These are phyloP conservation scores for Nomia melanderi DNA, from an alignment of 1,140 invertebrate genomes.

Conservation along the genomic window DNA sequence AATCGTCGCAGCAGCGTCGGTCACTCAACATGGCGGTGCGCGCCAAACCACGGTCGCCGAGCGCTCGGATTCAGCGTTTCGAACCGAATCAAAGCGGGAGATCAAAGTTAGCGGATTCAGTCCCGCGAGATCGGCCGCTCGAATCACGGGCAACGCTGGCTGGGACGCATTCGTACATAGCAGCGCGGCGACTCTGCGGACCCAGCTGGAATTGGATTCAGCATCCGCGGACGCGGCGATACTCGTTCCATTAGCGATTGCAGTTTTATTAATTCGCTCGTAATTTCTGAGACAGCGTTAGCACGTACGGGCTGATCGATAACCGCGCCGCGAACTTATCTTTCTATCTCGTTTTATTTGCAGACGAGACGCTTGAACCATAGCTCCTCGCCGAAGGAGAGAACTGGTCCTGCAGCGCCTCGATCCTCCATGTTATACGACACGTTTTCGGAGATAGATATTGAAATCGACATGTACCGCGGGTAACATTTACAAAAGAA, in stretches of 20 bases:
- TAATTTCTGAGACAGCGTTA: neutral
- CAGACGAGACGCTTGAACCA: too few species aligned
- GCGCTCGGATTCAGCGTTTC: neutral
- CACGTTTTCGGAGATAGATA: neutral
- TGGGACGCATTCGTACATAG: too few species aligned
- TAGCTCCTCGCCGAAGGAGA: neutral
- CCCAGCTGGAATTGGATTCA: neutral
- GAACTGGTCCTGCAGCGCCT: neutral
- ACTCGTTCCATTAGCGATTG: conserved; percentile 1
- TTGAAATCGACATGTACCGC: conserved; percentile 8
- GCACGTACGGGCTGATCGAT: neutral
- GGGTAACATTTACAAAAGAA: too few species aligned
- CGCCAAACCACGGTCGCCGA: neutral
- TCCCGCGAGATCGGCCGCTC: neutral
- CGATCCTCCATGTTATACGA: neutral
- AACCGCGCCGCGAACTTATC: neutral
- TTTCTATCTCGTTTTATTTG: neutral
- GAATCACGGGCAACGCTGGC: neutral
- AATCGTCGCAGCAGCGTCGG: neutral
- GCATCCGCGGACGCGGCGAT: neutral
- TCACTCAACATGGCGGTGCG: neutral
- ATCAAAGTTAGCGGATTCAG: neutral
- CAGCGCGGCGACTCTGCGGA: neutral
- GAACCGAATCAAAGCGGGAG: neutral
- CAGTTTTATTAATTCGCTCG: conserved; percentile 1